Base-by-base conservation (phyloP, 2,888 invertebrate species). In the Podabrus alpinus region DNA sequence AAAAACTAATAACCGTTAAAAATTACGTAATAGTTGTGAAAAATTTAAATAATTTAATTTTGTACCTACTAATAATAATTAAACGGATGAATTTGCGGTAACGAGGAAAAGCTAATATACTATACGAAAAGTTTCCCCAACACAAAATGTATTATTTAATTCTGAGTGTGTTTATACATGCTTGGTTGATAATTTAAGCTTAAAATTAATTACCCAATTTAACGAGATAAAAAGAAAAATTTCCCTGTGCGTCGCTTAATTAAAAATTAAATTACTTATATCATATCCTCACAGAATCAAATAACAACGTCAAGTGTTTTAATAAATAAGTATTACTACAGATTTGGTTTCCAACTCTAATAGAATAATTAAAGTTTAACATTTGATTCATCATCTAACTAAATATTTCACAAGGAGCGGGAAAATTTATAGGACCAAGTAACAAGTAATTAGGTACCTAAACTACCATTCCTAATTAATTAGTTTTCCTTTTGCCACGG, bases 291-390 rank as follows among this genome's bases (percentile, higher is more conserved):
- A 82, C 83, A 83, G 80, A 78, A 82, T 79, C 82, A 79, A 82
- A 82, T 83, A 82, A 82, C 81, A 81, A 64, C 62, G 62, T 64
- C 19, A 81, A 82, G 80, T 83, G 81, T 82, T 82, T 83, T 84
- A 82, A 81, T 85, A 84, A 84, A 83, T 85, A 83, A 85, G 83
- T 82, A 83, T 82, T 81, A 81, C 79, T 82, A 81, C 82, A 80
- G 83, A 83, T 79, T 81, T 81, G 81, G 81, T 71, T 71, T 71
- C 45, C 71, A 71, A 71, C 83, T 80, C 82, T 86, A 85, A 86
- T 85, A 83, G 85, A 84, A 82, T 82, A 83, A 84, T 86, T 85
- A 86, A 85, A 85, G 85, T 85, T 85, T 83, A 75, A 83, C 79
- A 81, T 80, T 80, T 79, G 79, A 81, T 80, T 80, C 80, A 80